Conservation (phyloP, 2,888 invertebrate species). For the Meta bourneti region DNA sequence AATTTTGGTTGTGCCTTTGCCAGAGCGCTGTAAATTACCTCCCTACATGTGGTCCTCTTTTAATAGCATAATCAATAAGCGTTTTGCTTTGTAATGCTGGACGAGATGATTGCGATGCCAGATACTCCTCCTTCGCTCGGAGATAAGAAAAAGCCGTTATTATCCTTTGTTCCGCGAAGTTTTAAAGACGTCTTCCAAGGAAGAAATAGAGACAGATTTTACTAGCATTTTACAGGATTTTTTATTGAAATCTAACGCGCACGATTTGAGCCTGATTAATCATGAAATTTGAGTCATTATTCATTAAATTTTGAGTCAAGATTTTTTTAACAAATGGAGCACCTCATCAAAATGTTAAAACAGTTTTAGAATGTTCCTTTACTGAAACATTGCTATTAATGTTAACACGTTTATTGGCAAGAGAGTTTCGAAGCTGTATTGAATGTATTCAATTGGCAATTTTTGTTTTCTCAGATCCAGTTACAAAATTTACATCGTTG, state of each 20-base stretch:
- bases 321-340: not conserved
- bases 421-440: too few relatives aligned
- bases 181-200: not conserved
- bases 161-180: not conserved
- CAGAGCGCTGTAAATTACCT: conserved; percentile 30
- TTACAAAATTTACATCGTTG: too few relatives aligned
- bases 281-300: not conserved
- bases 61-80: conserved; percentile 60
- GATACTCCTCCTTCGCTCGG: not conserved
- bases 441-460: too few relatives aligned
- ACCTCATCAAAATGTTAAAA: not conserved
- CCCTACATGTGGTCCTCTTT: conserved; percentile 30
- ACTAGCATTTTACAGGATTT: not conserved
- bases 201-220: not conserved
- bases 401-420: too few relatives aligned
- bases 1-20: conserved; percentile 52
- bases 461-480: too few relatives aligned
- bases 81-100: conserved; percentile 22
- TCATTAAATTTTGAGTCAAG: not conserved
- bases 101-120: conserved; percentile 4
- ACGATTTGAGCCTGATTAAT: not conserved
- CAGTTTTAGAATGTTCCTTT: too few relatives aligned
- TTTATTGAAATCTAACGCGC: not conserved
- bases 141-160: not conserved
- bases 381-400: too few relatives aligned